phyloP scores from a whole-genome alignment of 2,113 vertebrate genomes.

The Nicator chloris region DNA sequence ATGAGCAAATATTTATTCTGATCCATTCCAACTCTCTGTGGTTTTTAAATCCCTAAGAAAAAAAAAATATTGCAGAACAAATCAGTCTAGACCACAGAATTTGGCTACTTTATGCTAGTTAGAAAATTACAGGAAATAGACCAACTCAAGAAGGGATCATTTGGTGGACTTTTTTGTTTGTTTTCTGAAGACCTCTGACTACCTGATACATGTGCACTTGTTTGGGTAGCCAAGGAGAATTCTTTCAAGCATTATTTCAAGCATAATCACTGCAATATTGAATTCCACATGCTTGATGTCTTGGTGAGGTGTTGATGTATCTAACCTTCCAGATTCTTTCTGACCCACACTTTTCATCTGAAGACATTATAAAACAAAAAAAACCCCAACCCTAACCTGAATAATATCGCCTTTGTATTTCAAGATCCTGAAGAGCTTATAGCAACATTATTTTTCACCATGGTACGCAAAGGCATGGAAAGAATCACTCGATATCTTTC shows the following conservation, averaged over 20 bases:
- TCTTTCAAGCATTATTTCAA: conserved; percentile 2
- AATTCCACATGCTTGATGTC: conserved; percentile 36
- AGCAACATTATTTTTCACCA: not conserved
- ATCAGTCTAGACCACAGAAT: conserved; percentile 54
- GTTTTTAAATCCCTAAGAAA: conserved; percentile 57
- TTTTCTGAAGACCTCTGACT: not conserved
- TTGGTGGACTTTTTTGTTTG: not conserved
- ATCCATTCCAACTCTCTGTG: conserved; percentile 48
- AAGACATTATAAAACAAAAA: not conserved
- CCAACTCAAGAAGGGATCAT: not conserved
- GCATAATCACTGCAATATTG: conserved; percentile 4
- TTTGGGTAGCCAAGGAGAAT: not conserved
- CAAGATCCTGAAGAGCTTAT: not conserved
- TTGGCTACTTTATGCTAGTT: conserved; percentile 39
- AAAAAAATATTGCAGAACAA: conserved; percentile 58
- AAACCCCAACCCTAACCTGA: rapidly evolving
- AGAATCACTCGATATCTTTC: not conserved
- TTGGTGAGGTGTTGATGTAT: conserved; percentile 38
- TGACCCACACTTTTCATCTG: conserved; percentile 2
- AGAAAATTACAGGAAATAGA: conserved; percentile 47
- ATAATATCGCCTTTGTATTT: conserved; percentile 4
- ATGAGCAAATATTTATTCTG: conserved; percentile 57
- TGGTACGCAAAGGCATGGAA: not conserved
- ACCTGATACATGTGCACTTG: not conserved
- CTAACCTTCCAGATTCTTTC: not conserved